Conservation (phyloP, 2,888 invertebrate species). For the Nasonia oneida region DNA sequence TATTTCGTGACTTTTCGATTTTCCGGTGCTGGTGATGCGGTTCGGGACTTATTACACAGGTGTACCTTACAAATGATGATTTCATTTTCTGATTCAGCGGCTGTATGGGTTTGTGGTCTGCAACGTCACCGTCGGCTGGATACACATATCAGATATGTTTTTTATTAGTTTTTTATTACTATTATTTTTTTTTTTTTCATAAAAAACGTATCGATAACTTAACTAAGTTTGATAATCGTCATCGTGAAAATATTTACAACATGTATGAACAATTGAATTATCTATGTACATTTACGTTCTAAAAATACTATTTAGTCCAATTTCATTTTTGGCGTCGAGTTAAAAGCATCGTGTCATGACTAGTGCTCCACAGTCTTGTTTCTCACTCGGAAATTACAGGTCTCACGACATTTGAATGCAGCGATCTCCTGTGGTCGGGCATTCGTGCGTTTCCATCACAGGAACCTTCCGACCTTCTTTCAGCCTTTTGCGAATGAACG, state of each 20-base stretch:
- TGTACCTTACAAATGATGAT: constrained; percentile 27
- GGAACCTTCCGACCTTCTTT: background rate
- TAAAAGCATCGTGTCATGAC: constrained; percentile 1
- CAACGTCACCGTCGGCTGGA: background rate
- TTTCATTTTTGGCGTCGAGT: background rate
- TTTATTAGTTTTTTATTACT: background rate
- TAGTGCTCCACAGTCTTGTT: constrained; percentile 21
- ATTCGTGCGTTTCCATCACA: constrained; percentile 8
- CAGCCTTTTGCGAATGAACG: constrained; percentile 1
- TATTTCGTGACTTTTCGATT: background rate
- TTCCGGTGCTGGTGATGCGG: background rate
- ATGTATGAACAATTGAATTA: background rate
- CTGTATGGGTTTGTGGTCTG: background rate
- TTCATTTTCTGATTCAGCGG: constrained; percentile 10
- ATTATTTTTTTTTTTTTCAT: background rate
- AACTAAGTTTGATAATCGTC: background rate
- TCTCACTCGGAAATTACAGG: too few relatives aligned
- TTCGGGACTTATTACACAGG: background rate
- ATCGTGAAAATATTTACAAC: background rate
- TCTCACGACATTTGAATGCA: constrained; percentile 23
- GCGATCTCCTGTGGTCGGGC: background rate
- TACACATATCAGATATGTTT: too few relatives aligned
- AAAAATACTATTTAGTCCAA: too few relatives aligned
- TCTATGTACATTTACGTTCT: background rate
- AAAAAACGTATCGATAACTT: background rate